phyloP scores from a whole-genome alignment of 1,140 invertebrate genomes.

The Apis dorsata region DNA sequence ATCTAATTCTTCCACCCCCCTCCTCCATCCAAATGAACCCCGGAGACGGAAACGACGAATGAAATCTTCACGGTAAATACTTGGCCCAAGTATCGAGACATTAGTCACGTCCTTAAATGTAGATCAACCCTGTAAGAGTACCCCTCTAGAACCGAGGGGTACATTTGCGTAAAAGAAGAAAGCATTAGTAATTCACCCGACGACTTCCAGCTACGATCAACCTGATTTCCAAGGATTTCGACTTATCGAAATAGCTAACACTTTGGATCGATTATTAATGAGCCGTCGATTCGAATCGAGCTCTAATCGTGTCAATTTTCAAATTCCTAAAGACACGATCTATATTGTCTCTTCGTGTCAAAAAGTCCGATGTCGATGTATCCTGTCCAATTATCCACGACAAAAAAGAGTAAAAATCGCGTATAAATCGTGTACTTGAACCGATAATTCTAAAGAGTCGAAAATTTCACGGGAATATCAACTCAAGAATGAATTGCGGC shows the following conservation, averaged over 20 bases:
- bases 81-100: slow-evolving; percentile 54
- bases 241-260: neutral
- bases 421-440: neutral
- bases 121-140: slow-evolving; percentile 37
- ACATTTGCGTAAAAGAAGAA: neutral
- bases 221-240: slow-evolving; percentile 16
- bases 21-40: slow-evolving; percentile 39
- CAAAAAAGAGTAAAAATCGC: neutral
- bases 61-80: slow-evolving; percentile 44
- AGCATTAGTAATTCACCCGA: slow-evolving; percentile 18
- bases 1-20: slow-evolving; percentile 3
- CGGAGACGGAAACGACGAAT: slow-evolving; percentile 9
- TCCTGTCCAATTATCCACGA: neutral
- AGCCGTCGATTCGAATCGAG: neutral
- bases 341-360: too few species aligned
- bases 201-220: neutral
- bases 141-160: neutral
- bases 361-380: neutral
- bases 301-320: neutral
- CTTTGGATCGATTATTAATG: slow-evolving; percentile 39
- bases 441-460: slow-evolving; percentile 53
- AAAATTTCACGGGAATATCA: slow-evolving; percentile 54
- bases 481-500: slow-evolving; percentile 65
- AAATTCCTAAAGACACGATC: too few species aligned
- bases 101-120: slow-evolving; percentile 69